Conservation (phyloP, 1,140 invertebrate species). For the Ctenoplectra terminalis region DNA sequence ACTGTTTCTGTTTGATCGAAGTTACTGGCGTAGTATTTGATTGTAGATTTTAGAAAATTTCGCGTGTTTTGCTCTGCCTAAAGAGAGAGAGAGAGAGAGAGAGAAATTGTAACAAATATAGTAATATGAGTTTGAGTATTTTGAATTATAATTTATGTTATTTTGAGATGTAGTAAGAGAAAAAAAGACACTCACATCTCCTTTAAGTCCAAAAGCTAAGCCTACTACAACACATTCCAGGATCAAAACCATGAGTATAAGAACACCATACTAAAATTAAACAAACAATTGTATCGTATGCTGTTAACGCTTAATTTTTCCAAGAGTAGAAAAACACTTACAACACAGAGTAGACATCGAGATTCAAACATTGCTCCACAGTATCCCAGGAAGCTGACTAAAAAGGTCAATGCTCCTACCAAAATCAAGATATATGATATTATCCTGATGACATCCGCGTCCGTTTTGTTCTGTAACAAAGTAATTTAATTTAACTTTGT, state of each 20-base stretch:
- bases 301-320: neutral
- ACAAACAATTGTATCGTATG: conserved; percentile 25
- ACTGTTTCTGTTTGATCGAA: conserved; percentile 83
- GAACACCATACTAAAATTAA: conserved; percentile 87
- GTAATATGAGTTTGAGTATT: conserved; percentile 3
- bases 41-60: conserved; percentile 84
- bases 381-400: conserved; percentile 93
- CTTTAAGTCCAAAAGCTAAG: conserved; percentile 88
- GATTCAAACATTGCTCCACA: conserved; percentile 93
- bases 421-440: conserved; percentile 89
- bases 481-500: neutral
- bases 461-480: conserved; percentile 72
- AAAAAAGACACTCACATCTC: conserved; percentile 84
- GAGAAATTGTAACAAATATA: conserved; percentile 38
- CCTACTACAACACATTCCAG: conserved; percentile 89
- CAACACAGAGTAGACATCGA: conserved; percentile 89
- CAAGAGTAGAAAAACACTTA: conserved; percentile 83
- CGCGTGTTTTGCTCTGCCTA: conserved; percentile 84
- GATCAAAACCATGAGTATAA: conserved; percentile 87
- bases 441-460: conserved; percentile 84
- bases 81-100: too few relatives aligned
- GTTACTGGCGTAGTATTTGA: conserved; percentile 84
- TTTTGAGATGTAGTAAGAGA: neutral
- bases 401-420: conserved; percentile 91
- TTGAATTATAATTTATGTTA: neutral